Percentiles rank a stretch among this genome's conserved stretches.
These are phyloP conservation scores for Atherinosoma microstoma DNA, from an alignment of 2,797 vertebrate species.

Conservation along the genomic window DNA sequence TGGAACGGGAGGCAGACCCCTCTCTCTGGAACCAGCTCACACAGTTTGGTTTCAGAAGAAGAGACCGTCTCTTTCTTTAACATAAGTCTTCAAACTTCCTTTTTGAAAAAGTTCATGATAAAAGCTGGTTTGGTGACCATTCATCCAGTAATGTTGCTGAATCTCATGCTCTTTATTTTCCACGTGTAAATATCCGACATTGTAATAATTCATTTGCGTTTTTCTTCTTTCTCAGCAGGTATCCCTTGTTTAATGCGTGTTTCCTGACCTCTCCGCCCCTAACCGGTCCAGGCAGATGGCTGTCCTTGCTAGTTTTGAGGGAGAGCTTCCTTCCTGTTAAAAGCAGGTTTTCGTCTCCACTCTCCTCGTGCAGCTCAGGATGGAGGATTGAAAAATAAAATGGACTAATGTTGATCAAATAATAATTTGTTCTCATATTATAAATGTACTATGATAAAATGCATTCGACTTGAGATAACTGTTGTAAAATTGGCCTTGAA, in stretches of 20 bases:
- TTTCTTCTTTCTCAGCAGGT: too few species aligned
- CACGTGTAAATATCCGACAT: too few species aligned
- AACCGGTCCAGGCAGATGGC: too few species aligned
- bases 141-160: not conserved
- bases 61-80: not conserved
- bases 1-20: not conserved
- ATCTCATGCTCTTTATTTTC: too few species aligned
- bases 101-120: not conserved
- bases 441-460: not conserved
- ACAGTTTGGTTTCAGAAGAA: not conserved
- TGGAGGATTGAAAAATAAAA: not conserved
- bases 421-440: not conserved
- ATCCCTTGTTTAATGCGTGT: too few species aligned
- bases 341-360: not conserved
- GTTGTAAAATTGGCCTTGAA: not conserved
- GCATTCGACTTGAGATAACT: too few species aligned
- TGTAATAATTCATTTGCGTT: too few species aligned
- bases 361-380: too few species aligned
- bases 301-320: too few species aligned
- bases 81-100: not conserved
- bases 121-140: too few species aligned
- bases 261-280: too few species aligned
- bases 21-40: not conserved
- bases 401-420: not conserved
- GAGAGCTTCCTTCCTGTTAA: too few species aligned